Percentiles rank a stretch among this genome's conserved stretches.
Evolutionary conservation across 1,140 invertebrate species (phyloP).

Genomic region (Pantala flavescens): DNA sequence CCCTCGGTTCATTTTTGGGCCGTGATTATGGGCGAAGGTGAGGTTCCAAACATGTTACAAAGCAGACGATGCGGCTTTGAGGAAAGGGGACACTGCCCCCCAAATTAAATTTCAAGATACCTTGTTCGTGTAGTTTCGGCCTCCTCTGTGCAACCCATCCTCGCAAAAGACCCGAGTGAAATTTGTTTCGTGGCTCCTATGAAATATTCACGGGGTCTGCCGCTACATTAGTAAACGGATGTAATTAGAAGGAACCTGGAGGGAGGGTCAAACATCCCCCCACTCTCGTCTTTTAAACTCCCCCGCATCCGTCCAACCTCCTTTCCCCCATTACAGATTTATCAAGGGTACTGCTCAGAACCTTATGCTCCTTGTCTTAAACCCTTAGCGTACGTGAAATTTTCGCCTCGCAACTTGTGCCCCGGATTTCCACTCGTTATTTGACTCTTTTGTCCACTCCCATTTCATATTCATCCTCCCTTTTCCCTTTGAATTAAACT

Average conservation of each 20-base stretch:
- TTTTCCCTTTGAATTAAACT: too few species aligned
- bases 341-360: background rate
- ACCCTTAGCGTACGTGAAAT: background rate
- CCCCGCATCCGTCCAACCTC: background rate
- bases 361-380: background rate
- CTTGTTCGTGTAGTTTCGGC: background rate
- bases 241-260: slow-evolving; percentile 1
- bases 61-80: background rate
- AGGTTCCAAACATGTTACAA: background rate
- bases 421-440: background rate
- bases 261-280: background rate
- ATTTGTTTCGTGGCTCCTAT: background rate
- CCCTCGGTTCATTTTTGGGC: too few species aligned
- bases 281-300: background rate
- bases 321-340: background rate
- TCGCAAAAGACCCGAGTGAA: background rate
- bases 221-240: slow-evolving; percentile 9
- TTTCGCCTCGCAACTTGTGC: background rate
- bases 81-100: background rate
- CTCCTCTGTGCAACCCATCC: background rate
- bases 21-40: background rate
- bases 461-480: too few species aligned
- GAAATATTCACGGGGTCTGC: slow-evolving; percentile 4
- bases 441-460: too few species aligned
- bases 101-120: slow-evolving; percentile 10